Percentiles rank a stretch among this genome's conserved stretches.
Evolutionary conservation across 64 coral and sea anemone species (phyloP).

Genomic region (Dendrophyllia cribrosa): DNA sequence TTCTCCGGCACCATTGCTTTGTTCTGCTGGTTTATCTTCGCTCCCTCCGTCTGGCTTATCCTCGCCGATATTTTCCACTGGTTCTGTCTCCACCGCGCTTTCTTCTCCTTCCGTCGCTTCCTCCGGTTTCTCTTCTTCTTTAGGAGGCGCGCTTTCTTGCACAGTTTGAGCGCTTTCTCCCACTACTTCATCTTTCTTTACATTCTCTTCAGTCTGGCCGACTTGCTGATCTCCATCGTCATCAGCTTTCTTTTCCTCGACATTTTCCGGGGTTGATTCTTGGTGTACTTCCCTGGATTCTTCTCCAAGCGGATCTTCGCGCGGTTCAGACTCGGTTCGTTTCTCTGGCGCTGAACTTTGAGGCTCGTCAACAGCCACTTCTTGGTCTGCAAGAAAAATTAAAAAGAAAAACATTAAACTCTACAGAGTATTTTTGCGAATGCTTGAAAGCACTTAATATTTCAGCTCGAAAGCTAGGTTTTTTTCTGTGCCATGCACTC

Average conservation of each 20-base stretch:
- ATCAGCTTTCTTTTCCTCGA: background rate
- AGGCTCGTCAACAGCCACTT: background rate
- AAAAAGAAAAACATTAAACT: background rate
- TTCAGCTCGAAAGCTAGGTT: no score
- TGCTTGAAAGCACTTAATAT: no score
- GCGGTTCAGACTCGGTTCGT: slow-evolving; percentile 34
- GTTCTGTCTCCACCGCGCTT: background rate
- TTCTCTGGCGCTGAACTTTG: slow-evolving; percentile 11
- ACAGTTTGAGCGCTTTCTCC: background rate
- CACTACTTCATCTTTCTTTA: background rate
- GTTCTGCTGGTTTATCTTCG: background rate
- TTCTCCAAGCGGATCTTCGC: slow-evolving; percentile 69
- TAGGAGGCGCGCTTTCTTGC: background rate
- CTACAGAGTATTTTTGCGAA: no score
- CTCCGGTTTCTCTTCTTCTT: background rate
- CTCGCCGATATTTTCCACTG: background rate
- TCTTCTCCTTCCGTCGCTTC: background rate
- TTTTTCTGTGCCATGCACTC: background rate
- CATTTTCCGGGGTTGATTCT: background rate
- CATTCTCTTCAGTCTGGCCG: background rate
- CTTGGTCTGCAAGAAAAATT: slow-evolving; percentile 23
- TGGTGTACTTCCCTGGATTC: slow-evolving; percentile 36
- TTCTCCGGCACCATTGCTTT: slow-evolving; percentile 1
- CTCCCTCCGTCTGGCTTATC: background rate
- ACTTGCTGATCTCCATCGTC: background rate